phyloP scores from a whole-genome alignment of 2,888 invertebrate species.

The Drosophila crucigera region DNA sequence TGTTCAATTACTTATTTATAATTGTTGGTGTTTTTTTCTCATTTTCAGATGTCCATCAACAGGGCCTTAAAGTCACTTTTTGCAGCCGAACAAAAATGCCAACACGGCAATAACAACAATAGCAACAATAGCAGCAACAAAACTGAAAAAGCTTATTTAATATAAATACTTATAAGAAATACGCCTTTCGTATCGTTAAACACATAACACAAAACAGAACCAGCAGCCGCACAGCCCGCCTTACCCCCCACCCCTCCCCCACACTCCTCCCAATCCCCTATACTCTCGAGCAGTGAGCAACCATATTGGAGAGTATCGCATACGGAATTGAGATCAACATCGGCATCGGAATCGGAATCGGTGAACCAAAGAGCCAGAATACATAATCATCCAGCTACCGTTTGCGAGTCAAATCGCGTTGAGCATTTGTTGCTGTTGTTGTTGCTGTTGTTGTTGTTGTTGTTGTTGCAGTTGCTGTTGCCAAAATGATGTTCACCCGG shows the following conservation, averaged over 20 bases:
- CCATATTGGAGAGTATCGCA: slow-evolving; percentile 10
- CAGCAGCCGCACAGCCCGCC: slow-evolving; percentile 18
- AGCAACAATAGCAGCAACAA: slow-evolving; percentile 25
- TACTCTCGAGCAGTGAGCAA: not conserved
- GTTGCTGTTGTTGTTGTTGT: slow-evolving; percentile 12
- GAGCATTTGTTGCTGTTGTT: slow-evolving; percentile 32
- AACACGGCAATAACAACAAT: slow-evolving; percentile 17
- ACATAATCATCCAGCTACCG: slow-evolving; percentile 20
- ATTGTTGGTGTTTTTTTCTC: slow-evolving; percentile 2
- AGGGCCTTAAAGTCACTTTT: slow-evolving; percentile 49
- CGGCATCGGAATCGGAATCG: not conserved
- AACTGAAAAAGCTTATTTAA: slow-evolving; percentile 65
- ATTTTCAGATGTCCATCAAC: slow-evolving; percentile 63
- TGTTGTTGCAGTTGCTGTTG: slow-evolving; percentile 34
- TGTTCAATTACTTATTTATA: slow-evolving; percentile 8
- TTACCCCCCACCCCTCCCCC: not conserved
- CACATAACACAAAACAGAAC: slow-evolving; percentile 68
- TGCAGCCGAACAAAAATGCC: slow-evolving; percentile 33
- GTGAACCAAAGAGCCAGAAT: slow-evolving; percentile 1
- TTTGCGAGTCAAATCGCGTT: slow-evolving; percentile 25
- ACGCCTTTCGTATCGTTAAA: slow-evolving; percentile 37
- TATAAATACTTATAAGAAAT: slow-evolving; percentile 58
- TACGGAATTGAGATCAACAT: slow-evolving; percentile 16
- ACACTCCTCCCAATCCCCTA: not conserved
- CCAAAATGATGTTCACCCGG: slow-evolving; percentile 89